Evolutionary conservation across 2,113 vertebrate genomes (phyloP).

Genomic region (Orthonyx spaldingii): DNA sequence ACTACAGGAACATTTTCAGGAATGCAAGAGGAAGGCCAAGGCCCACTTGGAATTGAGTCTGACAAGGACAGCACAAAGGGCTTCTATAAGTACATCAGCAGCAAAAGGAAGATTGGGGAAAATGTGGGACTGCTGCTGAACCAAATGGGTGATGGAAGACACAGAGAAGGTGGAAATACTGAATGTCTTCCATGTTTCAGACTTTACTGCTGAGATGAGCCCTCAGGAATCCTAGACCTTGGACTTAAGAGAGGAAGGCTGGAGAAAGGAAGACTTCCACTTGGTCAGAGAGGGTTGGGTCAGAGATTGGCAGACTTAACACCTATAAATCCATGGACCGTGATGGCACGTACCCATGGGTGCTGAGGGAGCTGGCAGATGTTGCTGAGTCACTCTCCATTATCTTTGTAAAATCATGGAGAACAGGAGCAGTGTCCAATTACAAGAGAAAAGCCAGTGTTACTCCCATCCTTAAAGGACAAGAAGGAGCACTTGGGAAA

Average conservation of each 20-base stretch:
- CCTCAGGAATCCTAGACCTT: neutral
- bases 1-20: neutral
- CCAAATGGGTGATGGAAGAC: neutral
- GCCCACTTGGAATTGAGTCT: neutral
- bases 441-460: neutral
- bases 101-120: neutral
- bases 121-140: neutral
- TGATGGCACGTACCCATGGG: neutral
- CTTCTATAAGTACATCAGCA: neutral
- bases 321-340: neutral
- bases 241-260: neutral
- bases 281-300: neutral
- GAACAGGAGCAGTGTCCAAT: neutral
- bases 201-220: neutral
- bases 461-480: neutral
- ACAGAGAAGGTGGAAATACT: neutral
- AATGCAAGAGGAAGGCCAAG: no score
- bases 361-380: no score
- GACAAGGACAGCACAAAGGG: no score
- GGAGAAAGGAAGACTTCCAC: neutral
- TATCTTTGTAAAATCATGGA: neutral
- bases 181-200: neutral
- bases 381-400: neutral
- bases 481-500: neutral
- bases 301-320: neutral